Evolutionary conservation across 2,113 vertebrate genomes (phyloP).

Genomic region (Odocoileus virginianus): DNA sequence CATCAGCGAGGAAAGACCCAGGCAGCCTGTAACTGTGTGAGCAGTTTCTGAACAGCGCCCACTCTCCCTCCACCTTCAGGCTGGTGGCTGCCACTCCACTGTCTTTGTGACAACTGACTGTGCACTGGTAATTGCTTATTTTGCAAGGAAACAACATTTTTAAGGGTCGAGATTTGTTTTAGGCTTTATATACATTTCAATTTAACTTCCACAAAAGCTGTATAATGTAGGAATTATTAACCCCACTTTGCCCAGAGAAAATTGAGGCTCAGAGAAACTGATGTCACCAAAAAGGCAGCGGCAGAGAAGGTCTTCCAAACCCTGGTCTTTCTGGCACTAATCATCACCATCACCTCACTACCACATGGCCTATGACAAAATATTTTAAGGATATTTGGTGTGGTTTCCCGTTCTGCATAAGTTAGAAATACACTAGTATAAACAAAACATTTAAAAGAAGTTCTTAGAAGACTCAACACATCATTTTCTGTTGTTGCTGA

Average conservation of each 20-base stretch:
- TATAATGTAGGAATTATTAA: not conserved
- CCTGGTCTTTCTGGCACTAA: not conserved
- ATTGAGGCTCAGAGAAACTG: not conserved
- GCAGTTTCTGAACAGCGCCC: not conserved
- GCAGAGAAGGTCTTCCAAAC: not conserved
- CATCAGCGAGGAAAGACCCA: not conserved
- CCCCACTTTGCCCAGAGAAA: not conserved
- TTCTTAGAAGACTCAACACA: not conserved
- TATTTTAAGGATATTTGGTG: not conserved
- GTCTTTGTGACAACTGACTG: not conserved
- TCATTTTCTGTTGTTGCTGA: not conserved
- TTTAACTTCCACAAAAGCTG: not conserved
- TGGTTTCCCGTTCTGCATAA: not conserved
- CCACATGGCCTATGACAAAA: not conserved
- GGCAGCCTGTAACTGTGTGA: not conserved
- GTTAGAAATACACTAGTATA: not conserved
- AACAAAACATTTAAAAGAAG: not conserved
- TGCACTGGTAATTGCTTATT: not conserved
- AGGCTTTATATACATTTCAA: not conserved
- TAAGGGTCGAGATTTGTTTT: not conserved
- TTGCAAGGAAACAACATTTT: conserved; percentile 9
- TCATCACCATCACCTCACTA: not conserved
- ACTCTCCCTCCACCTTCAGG: not conserved
- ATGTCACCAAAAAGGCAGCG: not conserved
- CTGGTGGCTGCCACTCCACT: not conserved